Percentiles rank a stretch among this genome's conserved stretches.
These are phyloP conservation scores for Zosterops borbonicus DNA, from an alignment of 2,113 vertebrate genomes.

Conservation along the genomic window DNA sequence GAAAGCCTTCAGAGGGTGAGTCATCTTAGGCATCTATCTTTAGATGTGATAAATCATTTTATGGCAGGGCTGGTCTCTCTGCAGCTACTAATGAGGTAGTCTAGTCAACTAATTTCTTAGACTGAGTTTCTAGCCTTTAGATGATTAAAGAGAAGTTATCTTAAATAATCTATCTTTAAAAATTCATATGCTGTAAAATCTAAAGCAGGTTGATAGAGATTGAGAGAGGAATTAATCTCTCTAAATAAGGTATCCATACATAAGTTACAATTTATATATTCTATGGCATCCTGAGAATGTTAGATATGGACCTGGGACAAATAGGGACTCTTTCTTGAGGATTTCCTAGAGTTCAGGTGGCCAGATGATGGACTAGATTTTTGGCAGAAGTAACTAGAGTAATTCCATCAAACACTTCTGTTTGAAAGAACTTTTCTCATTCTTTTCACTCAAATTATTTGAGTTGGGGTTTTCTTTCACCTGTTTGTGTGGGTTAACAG, in stretches of 20 bases:
- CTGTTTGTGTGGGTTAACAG: background rate
- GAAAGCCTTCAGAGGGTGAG: background rate
- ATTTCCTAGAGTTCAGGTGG: background rate
- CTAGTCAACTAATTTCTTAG: background rate
- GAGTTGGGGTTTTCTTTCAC: background rate
- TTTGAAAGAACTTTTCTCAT: background rate
- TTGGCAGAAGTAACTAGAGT: background rate
- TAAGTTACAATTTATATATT: background rate
- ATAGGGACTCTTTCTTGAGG: fast-evolving
- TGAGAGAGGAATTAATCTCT: background rate
- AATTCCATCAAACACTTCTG: background rate
- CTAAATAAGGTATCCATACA: background rate
- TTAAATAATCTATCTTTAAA: background rate
- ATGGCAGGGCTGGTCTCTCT: background rate
- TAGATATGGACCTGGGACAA: background rate
- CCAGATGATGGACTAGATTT: background rate
- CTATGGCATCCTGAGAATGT: background rate
- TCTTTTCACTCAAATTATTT: background rate
- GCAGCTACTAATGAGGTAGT: background rate
- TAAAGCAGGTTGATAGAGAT: background rate
- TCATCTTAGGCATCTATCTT: background rate
- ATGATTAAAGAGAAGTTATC: background rate
- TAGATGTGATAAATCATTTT: background rate
- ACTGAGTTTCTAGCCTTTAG: background rate
- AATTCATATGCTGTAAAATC: fast-evolving